Evolutionary conservation across 2,888 invertebrate species (phyloP), one percentile per base, ranked within the genome.

Genomic region (Digitonthophagus gazella): DNA sequence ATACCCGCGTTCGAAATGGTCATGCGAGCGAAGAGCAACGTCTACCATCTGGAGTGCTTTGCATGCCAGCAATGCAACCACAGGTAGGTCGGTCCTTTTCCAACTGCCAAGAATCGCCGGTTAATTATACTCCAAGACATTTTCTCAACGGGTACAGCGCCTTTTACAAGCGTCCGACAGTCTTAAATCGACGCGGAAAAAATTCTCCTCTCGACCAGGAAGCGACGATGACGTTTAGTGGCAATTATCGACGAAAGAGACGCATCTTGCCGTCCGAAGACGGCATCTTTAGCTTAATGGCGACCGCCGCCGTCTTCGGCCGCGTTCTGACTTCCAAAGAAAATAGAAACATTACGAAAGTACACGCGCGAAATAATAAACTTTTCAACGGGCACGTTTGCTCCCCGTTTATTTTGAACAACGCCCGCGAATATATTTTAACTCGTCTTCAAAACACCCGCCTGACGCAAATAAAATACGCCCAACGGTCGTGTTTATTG

Each of bases 1-100:
- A 96, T 96, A 83, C 95, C 95, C 72, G 95, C 96, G 74, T 96
- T 95, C 84, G 96, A 96, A 86, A 94, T 96, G 95, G 96, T 96
- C 78, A 96, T 96, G 96, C 88, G 95, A 82, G 95, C 95, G 75
- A 91, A 93, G 84, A 91, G 91, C 80, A 95, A 95, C 84, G 95
- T 96, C 74, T 96, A 96, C 85, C 96, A 96, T 85, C 88, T 96
- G 84, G 95, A 96, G 83, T 96, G 96, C 83, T 96, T 96, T 83
- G 95, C 95, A 76, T 96, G 96, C 86, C 95, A 95, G 84, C 94
- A 95, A 82, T 96, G 96, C 84, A 94, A 93, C 86, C 95, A 95
- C 86, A 93, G 95, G 95, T 95, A 83, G 18, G 61, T 61, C 61
- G 61, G 20, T 67, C 67, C 56, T 64, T 22, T 64, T 61, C 44